Percentiles rank a stretch among this genome's conserved stretches.
Evolutionary conservation across 2,113 vertebrate species (phyloP).

Genomic region (Hypanus sabinus): DNA sequence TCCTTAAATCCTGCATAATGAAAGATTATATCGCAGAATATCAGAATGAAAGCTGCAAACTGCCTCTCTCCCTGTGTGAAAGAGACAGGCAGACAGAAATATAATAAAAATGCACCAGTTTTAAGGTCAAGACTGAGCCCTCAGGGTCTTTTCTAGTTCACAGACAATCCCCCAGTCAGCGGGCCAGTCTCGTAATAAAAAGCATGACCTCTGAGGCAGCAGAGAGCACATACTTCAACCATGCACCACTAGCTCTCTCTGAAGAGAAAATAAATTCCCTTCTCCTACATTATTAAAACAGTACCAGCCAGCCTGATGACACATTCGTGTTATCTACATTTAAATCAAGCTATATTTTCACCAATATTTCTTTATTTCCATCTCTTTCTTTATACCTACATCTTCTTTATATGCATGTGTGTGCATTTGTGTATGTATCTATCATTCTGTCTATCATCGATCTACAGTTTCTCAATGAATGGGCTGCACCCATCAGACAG

Average conservation of each 20-base stretch:
- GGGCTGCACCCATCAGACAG: not conserved
- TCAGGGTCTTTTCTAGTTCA: constrained; percentile 15
- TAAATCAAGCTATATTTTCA: too few species aligned
- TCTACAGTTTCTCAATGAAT: not conserved
- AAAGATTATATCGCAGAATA: not conserved
- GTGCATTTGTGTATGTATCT: not conserved
- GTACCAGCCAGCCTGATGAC: not conserved
- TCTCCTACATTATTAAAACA: constrained; percentile 15
- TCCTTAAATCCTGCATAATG: not conserved
- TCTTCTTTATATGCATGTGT: not conserved
- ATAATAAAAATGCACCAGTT: constrained; percentile 27
- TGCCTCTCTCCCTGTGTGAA: not conserved
- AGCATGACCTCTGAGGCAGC: constrained; percentile 14
- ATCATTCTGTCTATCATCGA: not conserved
- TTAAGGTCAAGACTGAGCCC: constrained; percentile 25
- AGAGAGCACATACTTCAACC: constrained; percentile 21
- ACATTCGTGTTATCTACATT: not conserved
- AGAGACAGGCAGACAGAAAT: constrained; percentile 23
- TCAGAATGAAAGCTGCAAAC: not conserved
- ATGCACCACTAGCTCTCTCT: constrained; percentile 11
- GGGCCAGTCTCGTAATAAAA: constrained; percentile 15
- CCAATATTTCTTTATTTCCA: not conserved
- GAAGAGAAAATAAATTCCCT: constrained; percentile 24
- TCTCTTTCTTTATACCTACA: not conserved
- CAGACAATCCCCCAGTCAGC: constrained; percentile 33